phyloP scores from a whole-genome alignment of 2,797 vertebrate genomes.

The Pseudochromis fuscus region DNA sequence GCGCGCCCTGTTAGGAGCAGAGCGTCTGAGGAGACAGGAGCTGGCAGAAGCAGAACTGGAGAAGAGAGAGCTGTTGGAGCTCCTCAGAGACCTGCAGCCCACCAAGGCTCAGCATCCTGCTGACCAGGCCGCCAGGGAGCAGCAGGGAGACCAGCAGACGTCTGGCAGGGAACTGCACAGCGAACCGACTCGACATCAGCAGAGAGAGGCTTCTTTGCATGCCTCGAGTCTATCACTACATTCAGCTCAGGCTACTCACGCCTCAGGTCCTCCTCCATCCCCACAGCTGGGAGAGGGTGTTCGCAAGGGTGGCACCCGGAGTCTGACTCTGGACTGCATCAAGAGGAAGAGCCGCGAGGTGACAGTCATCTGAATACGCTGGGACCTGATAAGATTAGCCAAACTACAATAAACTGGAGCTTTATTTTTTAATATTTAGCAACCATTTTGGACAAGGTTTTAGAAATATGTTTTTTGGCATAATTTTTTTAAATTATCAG shows the following conservation, averaged over 20 bases:
- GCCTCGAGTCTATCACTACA: conserved; percentile 64
- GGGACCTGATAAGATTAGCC: not conserved
- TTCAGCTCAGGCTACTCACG: conserved; percentile 47
- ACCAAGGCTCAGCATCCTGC: conserved; percentile 45
- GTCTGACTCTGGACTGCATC: conserved; percentile 86
- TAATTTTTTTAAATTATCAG: not conserved
- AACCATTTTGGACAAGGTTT: not conserved
- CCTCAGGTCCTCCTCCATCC: conserved; percentile 46
- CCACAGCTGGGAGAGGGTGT: conserved; percentile 76
- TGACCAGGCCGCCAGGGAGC: conserved; percentile 35
- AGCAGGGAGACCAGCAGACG: conserved; percentile 33
- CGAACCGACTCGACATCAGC: conserved; percentile 72
- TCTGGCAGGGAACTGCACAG: conserved; percentile 46
- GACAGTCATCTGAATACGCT: conserved; percentile 81
- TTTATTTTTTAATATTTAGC: conserved; percentile 30
- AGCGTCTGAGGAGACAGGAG: conserved; percentile 89
- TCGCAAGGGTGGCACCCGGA: conserved; percentile 80
- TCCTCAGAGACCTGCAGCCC: conserved; percentile 85
- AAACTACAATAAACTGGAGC: not conserved
- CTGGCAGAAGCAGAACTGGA: conserved; percentile 90
- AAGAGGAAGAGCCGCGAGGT: conserved; percentile 90
- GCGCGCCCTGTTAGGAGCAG: conserved; percentile 86
- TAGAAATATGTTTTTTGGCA: not conserved
- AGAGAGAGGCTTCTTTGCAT: conserved; percentile 79
- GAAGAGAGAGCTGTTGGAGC: conserved; percentile 89